Percentiles rank a stretch among this genome's conserved stretches.
Evolutionary conservation across 2,888 invertebrate species (phyloP).

Genomic region (Stegana nigrithorax): DNA sequence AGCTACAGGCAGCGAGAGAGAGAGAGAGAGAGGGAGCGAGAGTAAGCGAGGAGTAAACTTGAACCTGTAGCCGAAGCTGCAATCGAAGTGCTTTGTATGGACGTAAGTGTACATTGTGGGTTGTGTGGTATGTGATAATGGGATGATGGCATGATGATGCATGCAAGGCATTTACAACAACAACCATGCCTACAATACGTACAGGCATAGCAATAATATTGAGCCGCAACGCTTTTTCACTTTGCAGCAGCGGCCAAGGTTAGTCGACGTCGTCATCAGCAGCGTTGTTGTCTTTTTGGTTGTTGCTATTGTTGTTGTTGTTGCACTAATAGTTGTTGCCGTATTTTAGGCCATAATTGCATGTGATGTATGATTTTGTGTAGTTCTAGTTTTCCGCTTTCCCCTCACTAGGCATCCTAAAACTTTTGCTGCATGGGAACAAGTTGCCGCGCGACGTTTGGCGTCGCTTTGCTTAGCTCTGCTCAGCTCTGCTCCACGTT

Average conservation of each 20-base stretch:
- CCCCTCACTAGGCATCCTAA: no score
- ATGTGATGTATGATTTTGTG: slow-evolving; percentile 57
- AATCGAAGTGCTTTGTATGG: slow-evolving; percentile 33
- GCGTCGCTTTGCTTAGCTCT: no score
- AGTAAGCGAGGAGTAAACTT: background rate
- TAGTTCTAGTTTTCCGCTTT: slow-evolving; percentile 58
- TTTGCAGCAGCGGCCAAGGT: slow-evolving; percentile 47
- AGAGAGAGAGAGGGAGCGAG: background rate
- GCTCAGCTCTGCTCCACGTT: no score
- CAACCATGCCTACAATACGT: slow-evolving; percentile 30
- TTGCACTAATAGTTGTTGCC: background rate
- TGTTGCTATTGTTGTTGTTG: slow-evolving; percentile 9
- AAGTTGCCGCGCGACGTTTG: no score
- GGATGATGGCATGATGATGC: slow-evolving; percentile 64
- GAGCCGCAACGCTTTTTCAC: no score
- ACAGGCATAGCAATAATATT: no score
- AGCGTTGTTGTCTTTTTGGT: background rate
- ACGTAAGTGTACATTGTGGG: slow-evolving; percentile 53
- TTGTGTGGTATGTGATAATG: slow-evolving; percentile 59
- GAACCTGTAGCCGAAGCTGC: background rate
- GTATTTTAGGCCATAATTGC: slow-evolving; percentile 52
- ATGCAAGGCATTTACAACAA: slow-evolving; percentile 58
- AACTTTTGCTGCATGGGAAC: no score
- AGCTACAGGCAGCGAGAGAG: slow-evolving; percentile 31
- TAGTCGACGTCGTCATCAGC: slow-evolving; percentile 36